Conservation (phyloP, 2,888 invertebrate genomes). For the Papilio elwesi region DNA sequence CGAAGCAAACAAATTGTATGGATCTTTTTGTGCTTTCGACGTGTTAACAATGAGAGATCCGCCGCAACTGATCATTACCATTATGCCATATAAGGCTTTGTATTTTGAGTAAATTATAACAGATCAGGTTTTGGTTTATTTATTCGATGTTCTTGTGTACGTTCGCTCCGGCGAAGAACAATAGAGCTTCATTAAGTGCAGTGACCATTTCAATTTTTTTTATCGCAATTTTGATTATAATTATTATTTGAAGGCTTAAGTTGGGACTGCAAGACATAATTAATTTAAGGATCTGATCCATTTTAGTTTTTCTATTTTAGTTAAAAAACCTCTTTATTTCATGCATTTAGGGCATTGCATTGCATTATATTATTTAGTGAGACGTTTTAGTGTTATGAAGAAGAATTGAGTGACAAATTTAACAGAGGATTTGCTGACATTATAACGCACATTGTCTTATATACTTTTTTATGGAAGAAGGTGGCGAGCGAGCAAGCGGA, state of each 20-base stretch:
- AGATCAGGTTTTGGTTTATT: constrained; percentile 70
- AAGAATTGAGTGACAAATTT: no score
- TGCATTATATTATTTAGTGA: no score
- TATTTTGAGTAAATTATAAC: constrained; percentile 85
- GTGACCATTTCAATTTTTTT: constrained; percentile 76
- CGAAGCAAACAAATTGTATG: constrained; percentile 77
- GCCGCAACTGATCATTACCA: constrained; percentile 82
- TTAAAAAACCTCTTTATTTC: no score
- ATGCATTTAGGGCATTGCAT: no score
- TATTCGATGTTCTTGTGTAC: constrained; percentile 70
- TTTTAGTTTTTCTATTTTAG: neutral
- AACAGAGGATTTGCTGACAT: no score
- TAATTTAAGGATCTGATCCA: neutral
- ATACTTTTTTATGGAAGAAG: no score
- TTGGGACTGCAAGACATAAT: neutral
- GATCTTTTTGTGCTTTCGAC: constrained; percentile 77
- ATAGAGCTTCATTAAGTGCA: constrained; percentile 77
- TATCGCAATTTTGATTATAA: neutral
- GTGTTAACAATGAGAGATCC: constrained; percentile 79
- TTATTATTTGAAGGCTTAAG: constrained; percentile 1
- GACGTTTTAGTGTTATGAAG: no score
- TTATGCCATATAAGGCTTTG: constrained; percentile 82
- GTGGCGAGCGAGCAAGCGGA: no score
- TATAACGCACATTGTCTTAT: no score
- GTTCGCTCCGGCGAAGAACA: constrained; percentile 62